These are phyloP conservation scores for Pelochelys cantorii DNA, from an alignment of 2,797 vertebrate genomes.

Conservation along the genomic window DNA sequence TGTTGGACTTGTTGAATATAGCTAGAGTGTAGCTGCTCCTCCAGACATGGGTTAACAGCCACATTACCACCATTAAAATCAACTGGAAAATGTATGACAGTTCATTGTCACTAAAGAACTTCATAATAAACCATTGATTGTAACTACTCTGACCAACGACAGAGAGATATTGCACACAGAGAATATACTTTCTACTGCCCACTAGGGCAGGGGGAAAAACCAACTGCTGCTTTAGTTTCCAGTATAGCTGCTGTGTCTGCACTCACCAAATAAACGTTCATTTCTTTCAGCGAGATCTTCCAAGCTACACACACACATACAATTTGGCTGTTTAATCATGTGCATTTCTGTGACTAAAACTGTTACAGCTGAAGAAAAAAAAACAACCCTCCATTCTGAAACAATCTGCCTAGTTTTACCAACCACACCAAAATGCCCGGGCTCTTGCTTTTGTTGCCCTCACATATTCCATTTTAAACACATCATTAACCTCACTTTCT, in stretches of 20 bases:
- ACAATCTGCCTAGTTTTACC: constrained; percentile 62
- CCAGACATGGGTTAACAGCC: neutral
- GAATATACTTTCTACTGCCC: too few relatives aligned
- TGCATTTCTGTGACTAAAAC: constrained; percentile 76
- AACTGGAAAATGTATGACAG: neutral
- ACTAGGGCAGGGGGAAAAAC: neutral
- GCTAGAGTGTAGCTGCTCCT: neutral
- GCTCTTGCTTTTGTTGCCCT: constrained; percentile 69
- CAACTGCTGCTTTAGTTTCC: neutral
- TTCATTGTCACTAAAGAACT: neutral
- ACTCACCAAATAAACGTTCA: constrained; percentile 23
- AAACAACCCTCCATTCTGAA: constrained; percentile 61
- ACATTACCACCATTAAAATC: neutral
- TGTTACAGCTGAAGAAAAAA: constrained; percentile 65
- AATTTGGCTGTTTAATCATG: constrained; percentile 76
- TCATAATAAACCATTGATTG: neutral
- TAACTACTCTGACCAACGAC: neutral
- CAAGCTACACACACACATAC: constrained; percentile 52
- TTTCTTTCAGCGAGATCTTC: constrained; percentile 43
- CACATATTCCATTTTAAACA: constrained; percentile 72
- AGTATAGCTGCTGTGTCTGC: neutral
- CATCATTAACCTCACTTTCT: constrained; percentile 77
- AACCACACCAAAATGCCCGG: constrained; percentile 65
- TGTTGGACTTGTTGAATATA: neutral
- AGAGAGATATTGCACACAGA: neutral